These are phyloP conservation scores for Polyploca ridens DNA, from an alignment of 2,888 invertebrate species.

Conservation along the genomic window DNA sequence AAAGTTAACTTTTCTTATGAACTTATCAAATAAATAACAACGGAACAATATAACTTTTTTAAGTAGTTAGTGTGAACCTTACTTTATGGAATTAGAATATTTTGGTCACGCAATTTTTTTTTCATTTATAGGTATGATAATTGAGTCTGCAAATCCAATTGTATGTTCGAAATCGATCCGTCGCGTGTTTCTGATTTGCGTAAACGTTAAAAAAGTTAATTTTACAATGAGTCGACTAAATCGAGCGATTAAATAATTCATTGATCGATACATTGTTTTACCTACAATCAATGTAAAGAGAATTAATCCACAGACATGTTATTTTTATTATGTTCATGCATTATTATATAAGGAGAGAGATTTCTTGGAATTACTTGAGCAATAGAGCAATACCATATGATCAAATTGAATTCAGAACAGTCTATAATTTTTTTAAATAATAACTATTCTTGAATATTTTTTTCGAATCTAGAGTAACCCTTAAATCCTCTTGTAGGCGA, in stretches of 20 bases:
- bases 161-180: slow-evolving; percentile 42
- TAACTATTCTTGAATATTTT: no score
- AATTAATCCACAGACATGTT: no score
- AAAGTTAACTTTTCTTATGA: no score
- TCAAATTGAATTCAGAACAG: no score
- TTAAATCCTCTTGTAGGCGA: slow-evolving; percentile 19
- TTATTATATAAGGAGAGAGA: no score
- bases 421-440: no score
- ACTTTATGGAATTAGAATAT: slow-evolving; percentile 17
- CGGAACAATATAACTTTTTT: no score
- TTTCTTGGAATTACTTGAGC: no score
- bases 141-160: slow-evolving; percentile 40
- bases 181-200: slow-evolving; percentile 48
- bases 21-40: no score
- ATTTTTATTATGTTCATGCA: no score
- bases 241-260: slow-evolving; percentile 9
- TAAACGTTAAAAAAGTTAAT: slow-evolving; percentile 33
- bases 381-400: no score
- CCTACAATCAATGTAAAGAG: no score
- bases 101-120: slow-evolving; percentile 37
- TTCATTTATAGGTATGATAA: slow-evolving; percentile 31
- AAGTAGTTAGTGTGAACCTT: neutral
- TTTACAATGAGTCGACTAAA: slow-evolving; percentile 20
- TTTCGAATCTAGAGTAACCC: neutral
- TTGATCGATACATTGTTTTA: slow-evolving; percentile 1